These are phyloP conservation scores for Microplitis manilae DNA, from an alignment of 2,888 invertebrate species.

Conservation along the genomic window DNA sequence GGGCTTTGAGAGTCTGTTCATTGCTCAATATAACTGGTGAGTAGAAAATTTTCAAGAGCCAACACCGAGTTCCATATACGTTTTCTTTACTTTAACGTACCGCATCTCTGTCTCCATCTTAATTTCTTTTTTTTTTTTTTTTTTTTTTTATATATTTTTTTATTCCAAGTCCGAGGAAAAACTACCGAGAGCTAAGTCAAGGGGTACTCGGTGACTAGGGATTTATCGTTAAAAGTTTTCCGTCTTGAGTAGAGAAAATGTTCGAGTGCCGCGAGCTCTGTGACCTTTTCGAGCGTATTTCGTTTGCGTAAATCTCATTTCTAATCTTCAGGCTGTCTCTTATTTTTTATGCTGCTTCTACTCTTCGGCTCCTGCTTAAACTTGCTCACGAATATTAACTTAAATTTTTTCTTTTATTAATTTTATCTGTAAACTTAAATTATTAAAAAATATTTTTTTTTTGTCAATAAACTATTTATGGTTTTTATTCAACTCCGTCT, in stretches of 20 bases:
- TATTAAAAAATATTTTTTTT: too few species aligned
- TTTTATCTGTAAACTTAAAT: too few species aligned
- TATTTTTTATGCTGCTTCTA: neutral
- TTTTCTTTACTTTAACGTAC: neutral
- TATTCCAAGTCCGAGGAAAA: constrained; percentile 14
- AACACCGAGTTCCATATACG: neutral
- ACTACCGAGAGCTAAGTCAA: constrained; percentile 28
- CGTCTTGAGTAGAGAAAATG: constrained; percentile 35
- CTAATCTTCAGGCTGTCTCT: constrained; percentile 25
- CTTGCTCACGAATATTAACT: neutral
- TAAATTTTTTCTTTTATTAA: too few species aligned
- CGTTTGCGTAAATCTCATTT: constrained; percentile 37
- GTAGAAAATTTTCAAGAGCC: constrained; percentile 6
- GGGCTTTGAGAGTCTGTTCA: neutral
- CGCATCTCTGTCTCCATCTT: neutral
- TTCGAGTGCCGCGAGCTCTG: constrained; percentile 29
- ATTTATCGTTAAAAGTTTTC: constrained; percentile 51
- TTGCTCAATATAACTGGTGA: neutral
- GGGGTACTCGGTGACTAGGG: constrained; percentile 38
- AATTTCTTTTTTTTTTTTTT: neutral
- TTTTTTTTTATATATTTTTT: neutral
- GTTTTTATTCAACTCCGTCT: neutral
- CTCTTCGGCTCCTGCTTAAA: neutral
- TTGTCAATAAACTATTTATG: too few species aligned
- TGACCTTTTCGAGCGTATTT: constrained; percentile 22